These are phyloP conservation scores for Diprion similis DNA, from an alignment of 1,140 invertebrate species.

Conservation along the genomic window DNA sequence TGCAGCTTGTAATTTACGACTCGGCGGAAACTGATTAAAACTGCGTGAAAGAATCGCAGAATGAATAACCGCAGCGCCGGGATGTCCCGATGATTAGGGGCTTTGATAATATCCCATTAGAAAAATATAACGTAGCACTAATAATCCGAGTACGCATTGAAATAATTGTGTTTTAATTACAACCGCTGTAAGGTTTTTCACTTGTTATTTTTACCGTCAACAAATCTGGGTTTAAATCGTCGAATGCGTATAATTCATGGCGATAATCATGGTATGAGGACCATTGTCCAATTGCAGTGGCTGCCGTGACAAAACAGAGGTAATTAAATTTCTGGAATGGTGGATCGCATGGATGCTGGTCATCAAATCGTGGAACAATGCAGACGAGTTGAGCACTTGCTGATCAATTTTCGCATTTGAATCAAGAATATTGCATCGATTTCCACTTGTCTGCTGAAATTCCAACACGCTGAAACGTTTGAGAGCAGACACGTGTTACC, in stretches of 20 bases:
- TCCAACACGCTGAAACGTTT: too few species aligned
- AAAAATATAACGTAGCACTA: too few species aligned
- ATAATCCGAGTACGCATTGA: not conserved
- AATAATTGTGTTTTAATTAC: not conserved
- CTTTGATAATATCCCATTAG: too few species aligned
- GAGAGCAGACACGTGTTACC: too few species aligned
- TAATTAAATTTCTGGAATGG: not conserved
- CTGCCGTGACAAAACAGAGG: not conserved
- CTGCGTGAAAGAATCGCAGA: too few species aligned
- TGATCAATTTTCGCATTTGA: not conserved
- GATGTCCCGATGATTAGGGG: too few species aligned
- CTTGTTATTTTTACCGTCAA: not conserved
- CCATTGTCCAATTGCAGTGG: conserved; percentile 4
- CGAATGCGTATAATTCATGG: not conserved
- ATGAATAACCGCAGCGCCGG: too few species aligned
- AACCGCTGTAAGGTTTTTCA: not conserved
- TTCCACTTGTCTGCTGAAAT: too few species aligned
- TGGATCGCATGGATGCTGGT: not conserved
- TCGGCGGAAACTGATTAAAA: too few species aligned
- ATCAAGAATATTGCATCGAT: not conserved
- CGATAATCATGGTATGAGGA: not conserved
- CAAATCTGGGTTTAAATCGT: not conserved
- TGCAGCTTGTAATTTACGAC: too few species aligned
- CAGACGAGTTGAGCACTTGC: not conserved
- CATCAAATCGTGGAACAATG: not conserved